Percentiles rank a stretch among this genome's conserved stretches.
Evolutionary conservation across 2,113 vertebrate genomes (phyloP).

Genomic region (Micronisus gabar): DNA sequence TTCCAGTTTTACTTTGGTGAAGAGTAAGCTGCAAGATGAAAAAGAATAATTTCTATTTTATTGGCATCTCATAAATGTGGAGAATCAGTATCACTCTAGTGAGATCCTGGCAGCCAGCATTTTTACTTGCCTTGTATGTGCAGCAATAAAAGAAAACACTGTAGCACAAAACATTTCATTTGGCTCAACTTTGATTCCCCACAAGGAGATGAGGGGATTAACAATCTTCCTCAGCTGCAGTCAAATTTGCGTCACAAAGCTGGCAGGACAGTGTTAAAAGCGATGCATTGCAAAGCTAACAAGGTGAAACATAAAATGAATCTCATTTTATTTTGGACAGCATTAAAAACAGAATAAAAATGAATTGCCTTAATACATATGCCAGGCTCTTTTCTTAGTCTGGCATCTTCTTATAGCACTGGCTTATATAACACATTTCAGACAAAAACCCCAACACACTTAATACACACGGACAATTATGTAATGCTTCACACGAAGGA

Average conservation of each 20-base stretch:
- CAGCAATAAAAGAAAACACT: neutral
- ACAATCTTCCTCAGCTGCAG: constrained; percentile 14
- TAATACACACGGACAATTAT: neutral
- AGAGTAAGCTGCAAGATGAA: constrained; percentile 82
- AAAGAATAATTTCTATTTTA: neutral
- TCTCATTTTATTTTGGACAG: neutral
- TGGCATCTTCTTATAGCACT: neutral
- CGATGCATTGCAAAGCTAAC: neutral
- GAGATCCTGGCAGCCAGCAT: neutral
- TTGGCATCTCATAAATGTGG: neutral
- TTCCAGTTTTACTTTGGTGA: constrained; percentile 94
- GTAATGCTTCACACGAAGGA: constrained; percentile 30
- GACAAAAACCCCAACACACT: neutral
- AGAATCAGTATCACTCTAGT: neutral
- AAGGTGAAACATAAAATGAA: neutral
- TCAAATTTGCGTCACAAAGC: constrained; percentile 1
- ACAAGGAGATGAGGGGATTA: constrained; percentile 47
- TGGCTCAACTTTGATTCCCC: constrained; percentile 16
- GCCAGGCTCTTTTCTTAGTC: neutral
- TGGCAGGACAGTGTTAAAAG: constrained; percentile 20
- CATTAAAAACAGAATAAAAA: neutral
- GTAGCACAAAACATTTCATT: neutral
- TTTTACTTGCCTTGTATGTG: neutral
- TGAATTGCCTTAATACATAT: neutral
- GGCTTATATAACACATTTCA: constrained; percentile 18